Base-by-base conservation (phyloP, 2,888 invertebrate species). In the Limenitis camilla region DNA sequence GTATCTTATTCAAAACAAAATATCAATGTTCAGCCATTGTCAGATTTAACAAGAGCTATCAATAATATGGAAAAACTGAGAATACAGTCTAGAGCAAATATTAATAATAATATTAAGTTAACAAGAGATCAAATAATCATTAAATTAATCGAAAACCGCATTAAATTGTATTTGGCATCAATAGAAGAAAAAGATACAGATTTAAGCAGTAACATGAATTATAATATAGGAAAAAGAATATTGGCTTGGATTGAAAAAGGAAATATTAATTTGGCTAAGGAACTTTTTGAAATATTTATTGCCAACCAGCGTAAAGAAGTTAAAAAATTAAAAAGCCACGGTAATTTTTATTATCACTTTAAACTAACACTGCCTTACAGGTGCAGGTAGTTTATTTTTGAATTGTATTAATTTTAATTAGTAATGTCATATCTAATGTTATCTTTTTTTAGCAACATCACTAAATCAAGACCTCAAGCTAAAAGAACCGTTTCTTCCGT, bases 111-210 rank as follows among this genome's bases (percentile, higher is more conserved):
- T 33, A 51, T 70, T n/a, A 76, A 69, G 59, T 35, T 82, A 29
- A 69, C 72, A 1, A 76, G 76, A 64, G 71, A 77, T 46, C 71
- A 78, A 64, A 69, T 84, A n/a, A 57, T 83, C 6, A 76, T 71
- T 53, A 81, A 81, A 50, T 55, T 86, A 2, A 83, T 86, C 6
- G 76, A 64, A 55, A 84, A 82, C 56, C 74, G 81, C 28, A 64
- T 83, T 40, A 55, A 65, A 36, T 49, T 67, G 3, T 84, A 75
- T 52, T 56, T 83, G 11, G 71, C 66, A 55, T 56, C 67, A 1
- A 81, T 78, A 65, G 73, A 79, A 54, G 58, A 61, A 0, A 62
- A 62, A 45, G 64, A 61, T 0, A 28, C 35, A 6, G 63, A 74
- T 59, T 44, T 63, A 0, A 62, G 52, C 5, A 54, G 67, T 29